Evolutionary conservation across 2,113 vertebrate genomes (phyloP).

Genomic region (Daphoenositta chrysoptera): DNA sequence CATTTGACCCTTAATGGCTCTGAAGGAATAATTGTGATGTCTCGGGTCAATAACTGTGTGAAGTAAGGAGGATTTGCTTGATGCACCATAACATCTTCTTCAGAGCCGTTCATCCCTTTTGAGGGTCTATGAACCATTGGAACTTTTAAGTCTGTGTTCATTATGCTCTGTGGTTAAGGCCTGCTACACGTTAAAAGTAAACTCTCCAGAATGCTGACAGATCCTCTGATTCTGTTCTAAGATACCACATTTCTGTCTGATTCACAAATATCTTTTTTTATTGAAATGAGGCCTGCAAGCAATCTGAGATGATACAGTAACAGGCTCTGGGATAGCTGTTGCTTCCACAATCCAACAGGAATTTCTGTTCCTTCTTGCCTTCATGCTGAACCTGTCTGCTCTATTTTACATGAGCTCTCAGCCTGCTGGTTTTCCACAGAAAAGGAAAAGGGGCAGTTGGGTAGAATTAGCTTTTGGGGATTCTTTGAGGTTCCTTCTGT

Average conservation of each 20-base stretch:
- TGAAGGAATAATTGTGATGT: constrained; percentile 38
- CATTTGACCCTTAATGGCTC: constrained; percentile 55
- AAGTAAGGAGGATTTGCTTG: constrained; percentile 48
- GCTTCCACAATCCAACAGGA: not conserved
- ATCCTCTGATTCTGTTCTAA: not conserved
- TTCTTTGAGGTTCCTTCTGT: not conserved
- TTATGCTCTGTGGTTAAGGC: constrained; percentile 7
- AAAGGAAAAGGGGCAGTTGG: not conserved
- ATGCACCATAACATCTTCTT: constrained; percentile 21
- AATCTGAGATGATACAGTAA: not conserved
- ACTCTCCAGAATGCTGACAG: not conserved
- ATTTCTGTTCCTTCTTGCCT: not conserved
- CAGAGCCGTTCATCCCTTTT: constrained; percentile 12
- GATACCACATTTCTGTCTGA: not conserved
- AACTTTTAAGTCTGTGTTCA: constrained; percentile 9
- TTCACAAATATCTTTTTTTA: not conserved
- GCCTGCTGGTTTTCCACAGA: not conserved
- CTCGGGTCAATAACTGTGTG: constrained; percentile 53
- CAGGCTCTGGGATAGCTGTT: not conserved
- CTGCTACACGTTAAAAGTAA: not conserved
- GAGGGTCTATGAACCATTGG: constrained; percentile 30
- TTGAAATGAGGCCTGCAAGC: not conserved
- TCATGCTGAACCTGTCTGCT: fast-evolving
- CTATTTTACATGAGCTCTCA: not conserved
- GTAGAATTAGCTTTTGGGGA: not conserved